Evolutionary conservation across 2,113 vertebrate species (phyloP).

Genomic region (Elgaria multicarinata): DNA sequence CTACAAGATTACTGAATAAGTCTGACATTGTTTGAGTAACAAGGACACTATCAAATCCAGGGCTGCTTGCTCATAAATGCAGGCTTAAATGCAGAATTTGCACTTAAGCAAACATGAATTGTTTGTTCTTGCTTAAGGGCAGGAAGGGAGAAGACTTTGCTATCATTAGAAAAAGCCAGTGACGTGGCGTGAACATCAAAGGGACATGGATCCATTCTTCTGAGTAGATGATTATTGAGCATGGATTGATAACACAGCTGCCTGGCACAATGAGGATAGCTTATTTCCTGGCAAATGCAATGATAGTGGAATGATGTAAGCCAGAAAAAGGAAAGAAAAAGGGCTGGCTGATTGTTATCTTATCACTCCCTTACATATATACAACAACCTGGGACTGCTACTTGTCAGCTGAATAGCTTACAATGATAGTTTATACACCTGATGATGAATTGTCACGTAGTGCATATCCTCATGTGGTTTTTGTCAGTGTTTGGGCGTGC

Average conservation of each 20-base stretch:
- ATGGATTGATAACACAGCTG: not conserved
- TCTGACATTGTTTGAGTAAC: not conserved
- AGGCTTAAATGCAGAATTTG: not conserved
- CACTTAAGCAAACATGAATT: not conserved
- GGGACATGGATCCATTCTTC: not conserved
- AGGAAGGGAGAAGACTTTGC: not conserved
- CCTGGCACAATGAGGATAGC: not conserved
- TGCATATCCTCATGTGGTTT: not conserved
- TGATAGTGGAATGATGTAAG: not conserved
- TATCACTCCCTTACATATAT: not conserved
- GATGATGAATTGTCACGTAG: not conserved
- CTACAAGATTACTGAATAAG: not conserved
- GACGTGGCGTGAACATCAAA: conserved; percentile 25
- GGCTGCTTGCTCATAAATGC: not conserved
- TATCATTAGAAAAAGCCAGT: not conserved
- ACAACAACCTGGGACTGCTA: not conserved
- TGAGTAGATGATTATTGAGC: conserved; percentile 7
- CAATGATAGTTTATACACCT: not conserved
- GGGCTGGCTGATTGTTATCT: not conserved
- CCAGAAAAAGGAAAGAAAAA: not conserved
- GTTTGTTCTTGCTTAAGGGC: not conserved
- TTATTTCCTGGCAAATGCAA: not conserved
- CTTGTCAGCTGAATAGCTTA: conserved; percentile 24
- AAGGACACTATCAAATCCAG: not conserved
- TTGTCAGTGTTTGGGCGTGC: not conserved